These are phyloP conservation scores for Heliocidaris tuberculata DNA, from an alignment of 35 echinoderm and acorn worm species.

Conservation along the genomic window DNA sequence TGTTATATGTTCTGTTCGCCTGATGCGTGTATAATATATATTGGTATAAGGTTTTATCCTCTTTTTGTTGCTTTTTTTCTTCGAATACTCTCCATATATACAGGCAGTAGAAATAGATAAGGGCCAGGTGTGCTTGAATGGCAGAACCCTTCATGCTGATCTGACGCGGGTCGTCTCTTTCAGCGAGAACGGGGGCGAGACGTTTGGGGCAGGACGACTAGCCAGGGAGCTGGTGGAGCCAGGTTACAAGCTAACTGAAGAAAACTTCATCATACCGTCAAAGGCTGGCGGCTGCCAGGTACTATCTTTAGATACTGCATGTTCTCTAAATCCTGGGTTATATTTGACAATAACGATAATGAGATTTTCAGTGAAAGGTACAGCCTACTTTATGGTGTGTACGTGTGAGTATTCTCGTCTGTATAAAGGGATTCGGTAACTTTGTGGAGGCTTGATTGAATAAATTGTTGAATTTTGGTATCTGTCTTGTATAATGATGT, in stretches of 20 bases:
- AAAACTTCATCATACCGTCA: constrained; percentile 47
- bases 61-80: background rate
- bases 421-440: too few species aligned
- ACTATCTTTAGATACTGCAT: background rate
- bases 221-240: constrained; percentile 78
- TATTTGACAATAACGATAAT: too few species aligned
- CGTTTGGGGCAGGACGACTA: constrained; percentile 57
- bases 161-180: constrained; percentile 71
- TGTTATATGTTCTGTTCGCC: background rate
- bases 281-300: constrained; percentile 87
- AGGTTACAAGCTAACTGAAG: constrained; percentile 65
- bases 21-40: background rate
- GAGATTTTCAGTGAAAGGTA: too few species aligned
- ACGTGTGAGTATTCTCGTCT: too few species aligned
- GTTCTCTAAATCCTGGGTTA: too few species aligned
- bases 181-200: constrained; percentile 80
- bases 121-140: constrained; percentile 68
- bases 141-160: constrained; percentile 70
- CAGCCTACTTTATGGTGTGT: too few species aligned
- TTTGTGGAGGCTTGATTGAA: too few species aligned
- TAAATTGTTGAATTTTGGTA: too few species aligned
- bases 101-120: constrained; percentile 88
- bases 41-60: background rate
- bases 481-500: too few species aligned
- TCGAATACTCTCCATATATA: background rate